These are phyloP conservation scores for Rhinichthys klamathensis DNA, from an alignment of 2,113 vertebrate species.

Conservation along the genomic window DNA sequence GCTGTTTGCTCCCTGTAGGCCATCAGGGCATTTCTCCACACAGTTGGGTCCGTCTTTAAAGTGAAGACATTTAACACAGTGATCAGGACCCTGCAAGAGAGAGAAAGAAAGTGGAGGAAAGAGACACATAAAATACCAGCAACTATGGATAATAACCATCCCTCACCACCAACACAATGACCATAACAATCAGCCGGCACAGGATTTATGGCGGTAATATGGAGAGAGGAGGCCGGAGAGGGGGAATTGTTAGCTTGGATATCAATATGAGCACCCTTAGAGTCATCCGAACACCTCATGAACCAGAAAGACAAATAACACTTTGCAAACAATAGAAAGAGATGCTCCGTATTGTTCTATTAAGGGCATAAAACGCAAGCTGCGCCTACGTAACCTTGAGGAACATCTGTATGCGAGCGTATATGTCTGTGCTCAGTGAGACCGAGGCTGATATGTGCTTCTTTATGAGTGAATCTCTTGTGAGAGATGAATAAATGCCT, in stretches of 20 bases:
- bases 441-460: conserved; percentile 2
- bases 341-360: background rate
- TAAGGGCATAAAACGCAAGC: background rate
- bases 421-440: conserved; percentile 60
- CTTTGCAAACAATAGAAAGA: conserved; percentile 47
- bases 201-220: conserved; percentile 80
- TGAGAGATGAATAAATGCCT: conserved; percentile 39
- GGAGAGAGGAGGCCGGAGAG: conserved; percentile 48
- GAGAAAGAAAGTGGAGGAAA: background rate
- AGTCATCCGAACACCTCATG: conserved; percentile 55
- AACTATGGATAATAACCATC: conserved; percentile 78
- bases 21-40: conserved; percentile 97
- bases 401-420: conserved; percentile 47
- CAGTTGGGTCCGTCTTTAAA: conserved; percentile 98
- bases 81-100: conserved; percentile 87
- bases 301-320: conserved; percentile 59
- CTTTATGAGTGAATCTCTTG: conserved; percentile 13
- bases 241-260: conserved; percentile 50
- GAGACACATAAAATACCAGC: conserved; percentile 70
- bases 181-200: conserved; percentile 76
- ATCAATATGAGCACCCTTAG: conserved; percentile 61
- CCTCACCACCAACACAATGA: conserved; percentile 79
- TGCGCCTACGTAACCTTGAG: background rate
- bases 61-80: conserved; percentile 94
- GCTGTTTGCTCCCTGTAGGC: conserved; percentile 93